Evolutionary conservation across 1,140 invertebrate genomes (phyloP).

Genomic region (Leptopilina clavipes): DNA sequence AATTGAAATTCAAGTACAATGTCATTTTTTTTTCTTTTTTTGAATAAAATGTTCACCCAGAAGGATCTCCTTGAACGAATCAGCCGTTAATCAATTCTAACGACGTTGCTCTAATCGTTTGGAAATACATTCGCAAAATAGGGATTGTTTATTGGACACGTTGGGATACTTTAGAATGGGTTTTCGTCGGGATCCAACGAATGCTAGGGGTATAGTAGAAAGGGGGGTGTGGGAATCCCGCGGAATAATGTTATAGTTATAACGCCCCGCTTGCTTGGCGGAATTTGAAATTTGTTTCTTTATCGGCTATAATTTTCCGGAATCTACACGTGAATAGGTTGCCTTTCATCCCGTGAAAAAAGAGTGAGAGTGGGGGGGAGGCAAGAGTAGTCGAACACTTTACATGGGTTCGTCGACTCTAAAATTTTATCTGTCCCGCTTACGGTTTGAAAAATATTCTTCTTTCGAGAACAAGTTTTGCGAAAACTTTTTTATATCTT

Average conservation of each 20-base stretch:
- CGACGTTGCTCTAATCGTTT: conserved; percentile 56
- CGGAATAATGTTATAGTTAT: conserved; percentile 71
- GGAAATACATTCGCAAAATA: conserved; percentile 55
- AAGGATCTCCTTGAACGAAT: background rate
- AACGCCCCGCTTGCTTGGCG: conserved; percentile 59
- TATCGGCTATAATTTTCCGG: conserved; percentile 73
- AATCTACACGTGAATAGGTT: conserved; percentile 70
- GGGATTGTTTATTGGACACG: conserved; percentile 66
- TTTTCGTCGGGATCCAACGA: conserved; percentile 53
- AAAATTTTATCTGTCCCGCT: conserved; percentile 68
- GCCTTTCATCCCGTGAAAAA: conserved; percentile 18
- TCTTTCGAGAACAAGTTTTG: conserved; percentile 53
- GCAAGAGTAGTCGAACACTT: conserved; percentile 40
- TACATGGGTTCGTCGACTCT: conserved; percentile 59
- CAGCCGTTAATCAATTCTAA: conserved; percentile 33
- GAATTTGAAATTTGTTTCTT: conserved; percentile 74
- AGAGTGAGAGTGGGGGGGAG: conserved; percentile 8
- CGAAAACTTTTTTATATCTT: conserved; percentile 56
- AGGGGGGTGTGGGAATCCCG: conserved; percentile 53
- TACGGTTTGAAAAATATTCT: conserved; percentile 47
- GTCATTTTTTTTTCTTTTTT: background rate
- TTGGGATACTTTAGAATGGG: conserved; percentile 61
- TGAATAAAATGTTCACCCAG: conserved; percentile 32
- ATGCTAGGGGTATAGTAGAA: conserved; percentile 52
- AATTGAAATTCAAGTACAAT: conserved; percentile 14